These are phyloP conservation scores for Elegia similella DNA, from an alignment of 2,888 invertebrate species.

Conservation along the genomic window DNA sequence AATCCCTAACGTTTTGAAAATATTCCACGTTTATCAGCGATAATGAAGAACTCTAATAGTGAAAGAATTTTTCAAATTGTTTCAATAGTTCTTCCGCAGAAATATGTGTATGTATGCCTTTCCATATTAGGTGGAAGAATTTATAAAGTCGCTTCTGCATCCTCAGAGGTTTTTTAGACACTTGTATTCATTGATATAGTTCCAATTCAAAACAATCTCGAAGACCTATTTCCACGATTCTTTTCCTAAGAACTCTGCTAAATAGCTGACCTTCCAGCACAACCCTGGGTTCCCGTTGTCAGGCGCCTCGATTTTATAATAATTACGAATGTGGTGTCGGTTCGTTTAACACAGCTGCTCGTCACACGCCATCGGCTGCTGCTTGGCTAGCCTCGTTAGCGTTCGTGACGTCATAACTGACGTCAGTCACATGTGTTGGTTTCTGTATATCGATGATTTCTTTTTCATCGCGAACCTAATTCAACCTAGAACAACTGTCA, in stretches of 20 bases:
- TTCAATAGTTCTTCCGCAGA: too few species aligned
- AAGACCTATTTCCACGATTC: background rate
- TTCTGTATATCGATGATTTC: background rate
- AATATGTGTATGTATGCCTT: too few species aligned
- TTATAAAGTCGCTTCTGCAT: too few species aligned
- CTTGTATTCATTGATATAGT: too few species aligned
- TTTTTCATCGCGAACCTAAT: background rate
- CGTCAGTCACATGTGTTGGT: slow-evolving; percentile 10
- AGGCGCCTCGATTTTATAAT: slow-evolving; percentile 12
- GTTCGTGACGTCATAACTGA: slow-evolving; percentile 1
- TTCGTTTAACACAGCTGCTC: slow-evolving; percentile 16
- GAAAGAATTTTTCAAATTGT: too few species aligned
- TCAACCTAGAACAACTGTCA: too few species aligned
- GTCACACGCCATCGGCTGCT: slow-evolving; percentile 13
- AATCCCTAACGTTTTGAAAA: too few species aligned
- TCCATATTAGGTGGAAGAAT: too few species aligned
- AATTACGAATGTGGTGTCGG: slow-evolving; percentile 11
- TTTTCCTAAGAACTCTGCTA: background rate
- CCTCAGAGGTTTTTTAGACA: too few species aligned
- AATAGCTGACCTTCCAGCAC: background rate
- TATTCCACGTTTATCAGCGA: too few species aligned
- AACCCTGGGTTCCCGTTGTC: background rate
- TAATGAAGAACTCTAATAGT: too few species aligned
- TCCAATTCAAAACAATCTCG: too few species aligned
- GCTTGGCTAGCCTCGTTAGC: slow-evolving; percentile 1